Conservation (phyloP, 2,888 invertebrate genomes). For the Sepiola atlantica region DNA sequence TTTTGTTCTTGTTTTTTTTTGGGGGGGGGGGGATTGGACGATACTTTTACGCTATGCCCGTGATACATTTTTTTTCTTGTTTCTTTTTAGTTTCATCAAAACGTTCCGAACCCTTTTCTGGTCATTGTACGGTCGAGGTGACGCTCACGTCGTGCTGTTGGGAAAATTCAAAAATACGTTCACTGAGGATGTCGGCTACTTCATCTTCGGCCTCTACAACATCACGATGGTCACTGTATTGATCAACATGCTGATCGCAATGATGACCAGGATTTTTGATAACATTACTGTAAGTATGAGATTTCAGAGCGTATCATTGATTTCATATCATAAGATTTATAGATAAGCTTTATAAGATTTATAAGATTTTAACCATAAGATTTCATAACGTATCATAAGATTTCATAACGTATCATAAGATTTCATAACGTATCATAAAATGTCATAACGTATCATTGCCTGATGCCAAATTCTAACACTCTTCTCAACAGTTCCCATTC, state of each 20-base stretch:
- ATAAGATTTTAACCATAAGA: too few relatives aligned
- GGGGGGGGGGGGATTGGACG: too few relatives aligned
- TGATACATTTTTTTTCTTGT: background rate
- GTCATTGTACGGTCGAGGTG: slow-evolving; percentile 73
- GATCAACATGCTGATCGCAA: slow-evolving; percentile 83
- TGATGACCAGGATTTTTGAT: slow-evolving; percentile 84
- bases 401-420: too few relatives aligned
- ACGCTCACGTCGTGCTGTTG: slow-evolving; percentile 72
- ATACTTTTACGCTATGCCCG: too few relatives aligned
- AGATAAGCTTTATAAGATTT: too few relatives aligned
- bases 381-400: too few relatives aligned
- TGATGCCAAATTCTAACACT: background rate
- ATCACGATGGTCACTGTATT: slow-evolving; percentile 76
- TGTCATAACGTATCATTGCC: background rate
- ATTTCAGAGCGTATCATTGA: too few relatives aligned
- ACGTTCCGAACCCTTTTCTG: slow-evolving; percentile 73
- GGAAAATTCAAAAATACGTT: slow-evolving; percentile 72
- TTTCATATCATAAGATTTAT: too few relatives aligned
- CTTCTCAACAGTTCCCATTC: too few relatives aligned
- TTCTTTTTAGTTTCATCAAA: slow-evolving; percentile 58
- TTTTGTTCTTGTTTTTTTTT: too few relatives aligned
- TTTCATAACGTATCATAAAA: too few relatives aligned
- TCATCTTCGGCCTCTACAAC: slow-evolving; percentile 76
- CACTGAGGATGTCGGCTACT: slow-evolving; percentile 76
- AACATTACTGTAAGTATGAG: slow-evolving; percentile 76